Conservation (phyloP, 2,797 vertebrate genomes). For the Salarias fasciatus region DNA sequence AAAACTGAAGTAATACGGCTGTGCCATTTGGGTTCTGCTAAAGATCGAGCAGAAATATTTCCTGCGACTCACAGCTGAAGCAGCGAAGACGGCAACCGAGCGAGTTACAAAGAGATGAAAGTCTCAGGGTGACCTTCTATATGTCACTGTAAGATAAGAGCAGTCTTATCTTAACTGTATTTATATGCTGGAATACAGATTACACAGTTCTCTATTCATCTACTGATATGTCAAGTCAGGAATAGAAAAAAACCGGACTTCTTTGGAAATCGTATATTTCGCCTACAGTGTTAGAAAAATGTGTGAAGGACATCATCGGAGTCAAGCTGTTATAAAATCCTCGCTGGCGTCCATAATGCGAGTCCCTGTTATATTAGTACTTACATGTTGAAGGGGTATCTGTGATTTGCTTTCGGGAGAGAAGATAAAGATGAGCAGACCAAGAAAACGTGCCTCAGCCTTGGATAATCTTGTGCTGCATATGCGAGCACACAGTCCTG, state of each 20-base stretch:
- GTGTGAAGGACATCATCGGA: conserved; percentile 18
- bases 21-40: conserved; percentile 48
- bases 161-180: conserved; percentile 21
- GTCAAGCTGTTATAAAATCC: conserved; percentile 29
- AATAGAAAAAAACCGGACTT: conserved; percentile 1
- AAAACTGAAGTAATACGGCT: conserved; percentile 44
- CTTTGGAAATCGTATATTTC: conserved; percentile 15
- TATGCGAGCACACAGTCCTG: not conserved
- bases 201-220: conserved; percentile 20
- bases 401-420: conserved; percentile 15
- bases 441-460: not conserved
- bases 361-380: conserved; percentile 1
- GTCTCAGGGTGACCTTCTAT: conserved; percentile 23
- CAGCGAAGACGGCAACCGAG: conserved; percentile 24
- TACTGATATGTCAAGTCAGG: conserved; percentile 1
- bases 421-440: not conserved
- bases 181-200: conserved; percentile 20
- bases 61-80: conserved; percentile 22
- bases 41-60: conserved; percentile 25
- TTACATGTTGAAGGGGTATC: conserved; percentile 12
- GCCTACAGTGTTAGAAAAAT: conserved; percentile 5
- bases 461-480: not conserved
- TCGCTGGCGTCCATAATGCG: conserved; percentile 17
- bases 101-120: conserved; percentile 34
- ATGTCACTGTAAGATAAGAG: conserved; percentile 33